A percentile compares a stretch with the other conserved stretches of the same genome.
Conservation (phyloP, 2,797 vertebrate species). For the Trematomus bernacchii region DNA sequence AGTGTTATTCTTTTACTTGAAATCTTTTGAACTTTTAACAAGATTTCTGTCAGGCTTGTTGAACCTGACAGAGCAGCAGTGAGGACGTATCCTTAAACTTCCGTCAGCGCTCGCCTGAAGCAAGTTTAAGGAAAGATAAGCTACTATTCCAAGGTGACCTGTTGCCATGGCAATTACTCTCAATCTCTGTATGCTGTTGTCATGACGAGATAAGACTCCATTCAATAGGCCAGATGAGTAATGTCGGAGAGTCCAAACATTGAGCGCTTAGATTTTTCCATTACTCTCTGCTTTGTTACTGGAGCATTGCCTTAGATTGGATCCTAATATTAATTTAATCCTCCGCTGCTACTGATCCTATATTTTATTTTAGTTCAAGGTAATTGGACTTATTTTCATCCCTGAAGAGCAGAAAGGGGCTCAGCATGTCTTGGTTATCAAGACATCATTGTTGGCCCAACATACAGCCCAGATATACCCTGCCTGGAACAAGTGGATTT, state of each 20-base stretch:
- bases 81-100: neutral
- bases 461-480: slow-evolving; percentile 26
- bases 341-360: slow-evolving; percentile 49
- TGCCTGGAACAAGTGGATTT: slow-evolving; percentile 29
- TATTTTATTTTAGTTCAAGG: slow-evolving; percentile 61
- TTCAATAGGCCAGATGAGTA: slow-evolving; percentile 66
- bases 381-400: slow-evolving; percentile 65
- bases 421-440: slow-evolving; percentile 42
- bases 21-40: slow-evolving; percentile 26
- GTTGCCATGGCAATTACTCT: slow-evolving; percentile 75
- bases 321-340: slow-evolving; percentile 76
- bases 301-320: slow-evolving; percentile 65
- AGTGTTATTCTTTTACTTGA: slow-evolving; percentile 1
- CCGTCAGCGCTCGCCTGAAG: slow-evolving; percentile 3
- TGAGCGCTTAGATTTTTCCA: slow-evolving; percentile 74
- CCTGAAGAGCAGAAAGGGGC: slow-evolving; percentile 40
- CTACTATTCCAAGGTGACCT: slow-evolving; percentile 75
- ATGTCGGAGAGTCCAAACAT: slow-evolving; percentile 68
- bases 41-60: slow-evolving; percentile 5
- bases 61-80: neutral
- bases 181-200: slow-evolving; percentile 56
- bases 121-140: slow-evolving; percentile 20
- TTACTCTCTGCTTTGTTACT: slow-evolving; percentile 76
- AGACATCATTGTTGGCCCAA: slow-evolving; percentile 24
- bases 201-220: slow-evolving; percentile 73